A percentile compares a stretch with the other conserved stretches of the same genome.
These are phyloP conservation scores for Bombyx mandarina DNA, from an alignment of 1,140 invertebrate genomes.

Conservation along the genomic window DNA sequence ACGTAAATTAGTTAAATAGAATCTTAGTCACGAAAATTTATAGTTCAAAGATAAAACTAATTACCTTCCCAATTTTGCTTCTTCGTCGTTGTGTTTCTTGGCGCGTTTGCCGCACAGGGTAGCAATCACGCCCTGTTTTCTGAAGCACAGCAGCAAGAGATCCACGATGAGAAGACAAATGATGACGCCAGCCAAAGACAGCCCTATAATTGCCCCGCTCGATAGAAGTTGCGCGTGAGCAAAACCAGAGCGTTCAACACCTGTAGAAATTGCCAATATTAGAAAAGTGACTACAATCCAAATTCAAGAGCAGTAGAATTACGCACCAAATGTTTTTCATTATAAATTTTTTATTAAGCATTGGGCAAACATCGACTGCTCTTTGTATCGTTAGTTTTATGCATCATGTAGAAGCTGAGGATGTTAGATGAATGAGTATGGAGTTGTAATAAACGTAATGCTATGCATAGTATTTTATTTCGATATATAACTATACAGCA, in stretches of 20 bases:
- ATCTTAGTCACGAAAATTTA: neutral
- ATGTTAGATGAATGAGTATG: slow-evolving; percentile 56
- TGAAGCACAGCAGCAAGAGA: slow-evolving; percentile 81
- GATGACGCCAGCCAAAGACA: slow-evolving; percentile 81
- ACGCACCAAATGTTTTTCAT: too few relatives aligned
- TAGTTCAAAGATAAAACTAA: neutral
- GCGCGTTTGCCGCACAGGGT: slow-evolving; percentile 77
- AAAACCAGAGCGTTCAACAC: slow-evolving; percentile 71
- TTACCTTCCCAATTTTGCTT: slow-evolving; percentile 86
- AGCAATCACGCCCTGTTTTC: slow-evolving; percentile 79
- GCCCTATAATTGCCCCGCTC: slow-evolving; percentile 82
- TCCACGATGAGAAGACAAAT: slow-evolving; percentile 84
- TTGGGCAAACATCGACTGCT: slow-evolving; percentile 28
- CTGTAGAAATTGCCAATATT: slow-evolving; percentile 48
- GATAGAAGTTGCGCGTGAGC: slow-evolving; percentile 74
- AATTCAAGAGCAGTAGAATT: slow-evolving; percentile 39
- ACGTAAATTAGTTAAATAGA: too few relatives aligned
- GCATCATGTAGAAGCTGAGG: slow-evolving; percentile 55
- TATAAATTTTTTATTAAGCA: slow-evolving; percentile 5
- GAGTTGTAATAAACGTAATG: slow-evolving; percentile 50
- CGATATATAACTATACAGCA: slow-evolving; percentile 7
- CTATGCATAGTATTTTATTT: slow-evolving; percentile 14
- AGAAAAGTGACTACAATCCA: slow-evolving; percentile 10
- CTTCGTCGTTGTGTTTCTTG: slow-evolving; percentile 81
- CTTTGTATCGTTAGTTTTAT: slow-evolving; percentile 49